Evolutionary conservation across 2,888 invertebrate genomes (phyloP).

Genomic region (Dioctria linearis): DNA sequence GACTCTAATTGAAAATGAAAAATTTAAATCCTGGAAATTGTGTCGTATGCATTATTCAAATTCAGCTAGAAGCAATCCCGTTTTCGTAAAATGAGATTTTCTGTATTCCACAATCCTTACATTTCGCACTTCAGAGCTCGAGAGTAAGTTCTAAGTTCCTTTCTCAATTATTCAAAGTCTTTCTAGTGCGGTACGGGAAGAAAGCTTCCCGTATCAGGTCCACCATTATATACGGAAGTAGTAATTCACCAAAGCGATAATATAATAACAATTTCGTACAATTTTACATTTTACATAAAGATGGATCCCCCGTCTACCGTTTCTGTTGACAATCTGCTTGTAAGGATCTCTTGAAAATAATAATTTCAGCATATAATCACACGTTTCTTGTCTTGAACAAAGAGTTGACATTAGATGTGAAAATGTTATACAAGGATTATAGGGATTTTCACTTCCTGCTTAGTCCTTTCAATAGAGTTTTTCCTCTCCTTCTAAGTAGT

Average conservation of each 20-base stretch:
- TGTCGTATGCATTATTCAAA: conserved; percentile 17
- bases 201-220: conserved; percentile 4
- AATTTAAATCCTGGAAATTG: conserved; percentile 23
- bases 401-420: conserved; percentile 41
- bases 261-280: conserved; percentile 33
- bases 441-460: conserved; percentile 45
- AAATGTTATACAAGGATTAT: conserved; percentile 50
- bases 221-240: conserved; percentile 21
- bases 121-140: neutral
- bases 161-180: conserved; percentile 44
- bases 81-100: conserved; percentile 12
- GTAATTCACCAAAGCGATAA: conserved; percentile 39
- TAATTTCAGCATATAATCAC: conserved; percentile 37
- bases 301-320: neutral
- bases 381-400: conserved; percentile 20
- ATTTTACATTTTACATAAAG: conserved; percentile 16
- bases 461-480: conserved; percentile 11
- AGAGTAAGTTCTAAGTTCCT: neutral
- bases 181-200: neutral
- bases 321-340: neutral
- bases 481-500: neutral
- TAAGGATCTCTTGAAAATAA: neutral
- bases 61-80: conserved; percentile 2
- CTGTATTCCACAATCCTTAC: conserved; percentile 8
- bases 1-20: conserved; percentile 27